Evolutionary conservation across 2,888 invertebrate genomes (phyloP).

Genomic region (Zele albiditarsus): DNA sequence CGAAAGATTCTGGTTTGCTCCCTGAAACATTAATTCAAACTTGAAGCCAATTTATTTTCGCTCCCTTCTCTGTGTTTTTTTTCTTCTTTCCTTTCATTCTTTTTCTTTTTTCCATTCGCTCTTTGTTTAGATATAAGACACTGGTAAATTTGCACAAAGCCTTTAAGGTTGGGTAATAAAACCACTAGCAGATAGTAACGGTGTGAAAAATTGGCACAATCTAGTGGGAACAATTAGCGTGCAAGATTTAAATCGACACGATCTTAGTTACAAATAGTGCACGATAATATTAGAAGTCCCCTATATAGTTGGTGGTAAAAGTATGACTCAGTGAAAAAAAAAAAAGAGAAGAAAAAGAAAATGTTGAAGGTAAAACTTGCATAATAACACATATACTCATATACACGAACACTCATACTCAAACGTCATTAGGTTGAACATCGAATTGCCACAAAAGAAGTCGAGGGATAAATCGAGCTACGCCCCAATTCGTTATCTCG

Average conservation of each 20-base stretch:
- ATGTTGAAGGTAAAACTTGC: not conserved
- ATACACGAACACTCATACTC: not conserved
- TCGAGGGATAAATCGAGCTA: constrained; percentile 23
- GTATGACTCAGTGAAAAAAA: constrained; percentile 14
- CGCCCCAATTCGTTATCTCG: constrained; percentile 43
- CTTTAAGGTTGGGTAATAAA: not conserved
- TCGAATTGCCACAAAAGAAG: constrained; percentile 29
- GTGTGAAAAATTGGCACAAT: constrained; percentile 27
- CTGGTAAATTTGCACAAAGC: not conserved
- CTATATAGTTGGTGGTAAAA: not conserved
- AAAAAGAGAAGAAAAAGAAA: not conserved
- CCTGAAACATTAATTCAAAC: constrained; percentile 9
- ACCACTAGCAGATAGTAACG: not conserved
- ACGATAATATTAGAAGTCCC: constrained; percentile 1
- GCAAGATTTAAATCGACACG: constrained; percentile 56
- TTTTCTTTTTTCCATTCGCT: not conserved
- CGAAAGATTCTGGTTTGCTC: constrained; percentile 5
- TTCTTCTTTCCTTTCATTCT: not conserved
- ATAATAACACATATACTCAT: not conserved
- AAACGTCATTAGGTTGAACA: constrained; percentile 7
- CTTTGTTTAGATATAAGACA: not conserved
- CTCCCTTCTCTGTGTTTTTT: not conserved
- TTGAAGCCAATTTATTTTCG: not conserved
- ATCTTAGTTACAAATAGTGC: constrained; percentile 59
- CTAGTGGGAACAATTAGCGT: constrained; percentile 34